These are phyloP conservation scores for Morinoia aosen DNA, from an alignment of 2,888 invertebrate species.

Conservation along the genomic window DNA sequence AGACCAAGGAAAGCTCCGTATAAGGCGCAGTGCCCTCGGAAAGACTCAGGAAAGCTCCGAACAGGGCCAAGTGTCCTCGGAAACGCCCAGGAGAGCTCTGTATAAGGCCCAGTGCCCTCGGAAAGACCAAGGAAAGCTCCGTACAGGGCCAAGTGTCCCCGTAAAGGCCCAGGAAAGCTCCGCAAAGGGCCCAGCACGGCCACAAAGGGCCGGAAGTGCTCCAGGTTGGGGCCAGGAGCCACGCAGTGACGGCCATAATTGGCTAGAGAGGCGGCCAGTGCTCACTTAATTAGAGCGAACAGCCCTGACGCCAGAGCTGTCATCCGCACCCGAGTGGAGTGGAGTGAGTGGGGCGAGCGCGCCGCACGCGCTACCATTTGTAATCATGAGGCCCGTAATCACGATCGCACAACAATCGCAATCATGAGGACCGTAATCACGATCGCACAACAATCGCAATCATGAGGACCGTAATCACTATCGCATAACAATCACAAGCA, in stretches of 20 bases:
- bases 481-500: background rate
- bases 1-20: background rate
- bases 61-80: background rate
- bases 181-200: background rate
- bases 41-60: background rate
- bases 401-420: background rate
- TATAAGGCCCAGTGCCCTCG: background rate
- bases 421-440: background rate
- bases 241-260: background rate
- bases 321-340: background rate
- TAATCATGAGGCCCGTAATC: background rate
- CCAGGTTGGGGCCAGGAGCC: constrained; percentile 8
- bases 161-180: background rate
- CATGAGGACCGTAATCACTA: background rate
- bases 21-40: no score
- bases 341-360: background rate
- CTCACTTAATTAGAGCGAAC: constrained; percentile 16
- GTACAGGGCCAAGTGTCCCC: background rate
- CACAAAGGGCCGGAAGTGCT: background rate
- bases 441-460: background rate
- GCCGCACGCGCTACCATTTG: background rate
- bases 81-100: background rate
- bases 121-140: background rate
- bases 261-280: constrained; percentile 17
- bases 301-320: constrained; percentile 32